These are phyloP conservation scores for Egretta garzetta DNA, from an alignment of 2,113 vertebrate species.

Conservation along the genomic window DNA sequence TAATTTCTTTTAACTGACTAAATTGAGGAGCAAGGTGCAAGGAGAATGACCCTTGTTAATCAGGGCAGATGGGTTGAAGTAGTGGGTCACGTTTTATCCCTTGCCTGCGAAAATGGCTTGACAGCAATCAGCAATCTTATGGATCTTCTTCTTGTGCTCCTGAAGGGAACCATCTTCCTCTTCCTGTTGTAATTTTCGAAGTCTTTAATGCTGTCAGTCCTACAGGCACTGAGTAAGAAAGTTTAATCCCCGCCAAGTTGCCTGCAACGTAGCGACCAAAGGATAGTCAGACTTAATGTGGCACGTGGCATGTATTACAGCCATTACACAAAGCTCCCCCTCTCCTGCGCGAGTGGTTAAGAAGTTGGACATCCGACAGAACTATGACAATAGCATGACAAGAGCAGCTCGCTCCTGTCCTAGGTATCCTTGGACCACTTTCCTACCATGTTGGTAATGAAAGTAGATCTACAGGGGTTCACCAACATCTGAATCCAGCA, in stretches of 20 bases:
- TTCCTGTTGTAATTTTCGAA: background rate
- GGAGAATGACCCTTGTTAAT: background rate
- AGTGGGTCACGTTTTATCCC: slow-evolving; percentile 1
- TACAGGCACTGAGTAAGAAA: background rate
- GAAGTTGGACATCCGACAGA: background rate
- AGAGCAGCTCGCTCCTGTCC: background rate
- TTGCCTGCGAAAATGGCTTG: background rate
- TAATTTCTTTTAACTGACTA: slow-evolving; percentile 1
- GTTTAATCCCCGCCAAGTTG: background rate
- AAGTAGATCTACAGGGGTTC: background rate
- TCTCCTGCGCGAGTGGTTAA: background rate
- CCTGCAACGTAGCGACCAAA: background rate
- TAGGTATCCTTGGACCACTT: background rate
- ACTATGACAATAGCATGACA: background rate
- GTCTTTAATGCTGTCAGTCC: background rate
- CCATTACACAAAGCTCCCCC: background rate
- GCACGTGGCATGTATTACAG: fast-evolving
- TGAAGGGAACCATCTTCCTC: background rate
- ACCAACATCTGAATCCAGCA: background rate
- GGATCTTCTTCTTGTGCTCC: background rate
- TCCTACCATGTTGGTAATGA: background rate
- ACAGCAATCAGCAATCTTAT: background rate
- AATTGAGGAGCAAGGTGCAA: background rate
- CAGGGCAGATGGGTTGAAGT: background rate
- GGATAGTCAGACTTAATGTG: background rate